Conservation (phyloP, 2,113 vertebrate genomes). For the Nematolebias whitei region DNA sequence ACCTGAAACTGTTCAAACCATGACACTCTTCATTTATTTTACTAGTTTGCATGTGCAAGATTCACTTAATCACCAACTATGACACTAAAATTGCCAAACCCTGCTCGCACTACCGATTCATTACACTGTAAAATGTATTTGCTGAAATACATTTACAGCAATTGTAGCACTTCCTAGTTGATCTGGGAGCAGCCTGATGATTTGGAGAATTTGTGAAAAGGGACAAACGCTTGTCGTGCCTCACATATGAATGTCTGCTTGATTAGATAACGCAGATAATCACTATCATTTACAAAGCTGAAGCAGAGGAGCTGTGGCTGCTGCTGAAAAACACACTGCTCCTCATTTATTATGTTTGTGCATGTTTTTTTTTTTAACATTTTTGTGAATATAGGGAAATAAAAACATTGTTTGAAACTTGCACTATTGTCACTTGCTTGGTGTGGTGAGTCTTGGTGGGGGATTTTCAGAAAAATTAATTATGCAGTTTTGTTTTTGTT, state of each 20-base stretch:
- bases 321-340: neutral
- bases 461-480: neutral
- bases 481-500: neutral
- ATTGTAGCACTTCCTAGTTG: conserved; percentile 9
- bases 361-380: neutral
- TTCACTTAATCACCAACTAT: neutral
- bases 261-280: conserved; percentile 48
- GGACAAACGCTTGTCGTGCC: conserved; percentile 36
- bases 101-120: neutral
- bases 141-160: neutral
- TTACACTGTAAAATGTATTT: conserved; percentile 22
- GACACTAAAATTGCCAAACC: neutral
- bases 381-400: neutral
- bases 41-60: neutral
- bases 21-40: neutral
- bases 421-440: neutral
- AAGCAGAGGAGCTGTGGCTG: neutral
- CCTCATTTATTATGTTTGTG: too few species aligned
- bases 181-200: conserved; percentile 26
- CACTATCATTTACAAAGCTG: conserved; percentile 6
- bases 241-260: conserved; percentile 39
- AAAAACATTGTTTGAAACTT: neutral
- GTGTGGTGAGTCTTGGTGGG: neutral
- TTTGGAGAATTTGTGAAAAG: conserved; percentile 31
- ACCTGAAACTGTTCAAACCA: neutral